Conservation (phyloP, 1,140 invertebrate genomes). For the Ceratosolen solmsi region DNA sequence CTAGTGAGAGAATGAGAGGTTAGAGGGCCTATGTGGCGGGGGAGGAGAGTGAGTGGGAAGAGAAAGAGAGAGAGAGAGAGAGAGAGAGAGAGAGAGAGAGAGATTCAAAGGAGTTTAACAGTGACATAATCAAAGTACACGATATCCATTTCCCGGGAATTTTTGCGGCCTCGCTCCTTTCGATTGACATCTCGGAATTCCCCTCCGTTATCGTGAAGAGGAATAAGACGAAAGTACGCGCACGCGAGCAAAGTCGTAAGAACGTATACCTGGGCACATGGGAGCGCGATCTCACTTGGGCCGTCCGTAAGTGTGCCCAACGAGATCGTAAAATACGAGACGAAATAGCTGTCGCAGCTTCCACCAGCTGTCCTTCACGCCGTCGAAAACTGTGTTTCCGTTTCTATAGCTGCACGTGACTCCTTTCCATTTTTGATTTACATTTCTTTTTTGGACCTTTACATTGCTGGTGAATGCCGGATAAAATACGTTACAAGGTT, state of each 20-base stretch:
- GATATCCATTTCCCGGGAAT: slow-evolving; percentile 16
- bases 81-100: not conserved
- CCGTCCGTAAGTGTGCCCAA: slow-evolving; percentile 31
- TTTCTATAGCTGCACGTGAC: slow-evolving; percentile 3
- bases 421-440: slow-evolving; percentile 7
- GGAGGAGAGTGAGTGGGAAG: not conserved
- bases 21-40: not conserved
- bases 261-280: not conserved
- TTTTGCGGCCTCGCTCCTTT: slow-evolving; percentile 31
- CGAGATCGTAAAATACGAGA: slow-evolving; percentile 61
- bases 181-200: slow-evolving; percentile 60
- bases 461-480: too few relatives aligned
- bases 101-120: not conserved
- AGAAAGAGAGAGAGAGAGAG: not conserved
- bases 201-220: slow-evolving; percentile 53
- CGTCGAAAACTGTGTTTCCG: not conserved
- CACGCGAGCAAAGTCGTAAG: not conserved
- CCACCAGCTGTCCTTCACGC: slow-evolving; percentile 60
- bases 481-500: too few relatives aligned
- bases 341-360: slow-evolving; percentile 65
- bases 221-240: slow-evolving; percentile 44
- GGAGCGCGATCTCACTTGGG: not conserved
- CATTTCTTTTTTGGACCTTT: not conserved
- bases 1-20: not conserved
- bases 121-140: slow-evolving; percentile 19